A percentile compares a stretch with the other conserved stretches of the same genome.
Evolutionary conservation across 2,797 vertebrate genomes (phyloP).

Genomic region (Psittacula derbiana): DNA sequence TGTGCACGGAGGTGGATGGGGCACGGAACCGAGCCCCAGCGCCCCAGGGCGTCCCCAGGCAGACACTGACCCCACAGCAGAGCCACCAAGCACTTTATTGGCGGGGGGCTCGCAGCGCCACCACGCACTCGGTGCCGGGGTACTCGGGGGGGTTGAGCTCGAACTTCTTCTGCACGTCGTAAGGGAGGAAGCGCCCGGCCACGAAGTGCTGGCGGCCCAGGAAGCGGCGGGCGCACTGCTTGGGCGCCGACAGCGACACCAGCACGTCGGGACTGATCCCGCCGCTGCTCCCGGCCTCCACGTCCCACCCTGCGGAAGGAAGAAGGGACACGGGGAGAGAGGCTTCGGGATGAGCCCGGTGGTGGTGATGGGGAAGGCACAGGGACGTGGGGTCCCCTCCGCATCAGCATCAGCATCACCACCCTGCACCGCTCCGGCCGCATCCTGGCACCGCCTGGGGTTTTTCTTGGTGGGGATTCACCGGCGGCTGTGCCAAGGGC

Average conservation of each 20-base stretch:
- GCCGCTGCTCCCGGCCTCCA: constrained; percentile 81
- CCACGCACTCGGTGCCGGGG: constrained; percentile 89
- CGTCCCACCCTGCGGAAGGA: constrained; percentile 84
- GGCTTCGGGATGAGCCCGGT: not conserved
- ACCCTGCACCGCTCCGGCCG: fast-evolving
- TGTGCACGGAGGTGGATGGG: fast-evolving
- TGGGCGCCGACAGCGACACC: constrained; percentile 90
- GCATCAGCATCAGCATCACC: fast-evolving
- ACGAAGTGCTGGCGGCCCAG: constrained; percentile 90
- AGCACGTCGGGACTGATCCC: constrained; percentile 91
- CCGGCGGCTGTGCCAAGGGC: not conserved
- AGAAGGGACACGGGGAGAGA: not conserved
- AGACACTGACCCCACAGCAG: not conserved
- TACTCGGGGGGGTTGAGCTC: constrained; percentile 90
- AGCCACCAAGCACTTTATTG: not conserved
- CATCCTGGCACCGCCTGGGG: not conserved
- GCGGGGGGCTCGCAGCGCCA: constrained; percentile 72
- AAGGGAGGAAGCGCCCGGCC: constrained; percentile 91
- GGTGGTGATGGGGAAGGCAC: not conserved
- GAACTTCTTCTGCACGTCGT: constrained; percentile 93
- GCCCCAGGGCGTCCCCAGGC: not conserved
- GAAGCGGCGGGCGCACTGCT: constrained; percentile 87
- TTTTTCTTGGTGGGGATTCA: constrained; percentile 10
- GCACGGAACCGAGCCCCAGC: fast-evolving
- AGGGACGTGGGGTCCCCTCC: not conserved